Percentiles rank a stretch among this genome's conserved stretches.
Evolutionary conservation across 2,797 vertebrate species (phyloP).

Genomic region (Podarcis lilfordi): DNA sequence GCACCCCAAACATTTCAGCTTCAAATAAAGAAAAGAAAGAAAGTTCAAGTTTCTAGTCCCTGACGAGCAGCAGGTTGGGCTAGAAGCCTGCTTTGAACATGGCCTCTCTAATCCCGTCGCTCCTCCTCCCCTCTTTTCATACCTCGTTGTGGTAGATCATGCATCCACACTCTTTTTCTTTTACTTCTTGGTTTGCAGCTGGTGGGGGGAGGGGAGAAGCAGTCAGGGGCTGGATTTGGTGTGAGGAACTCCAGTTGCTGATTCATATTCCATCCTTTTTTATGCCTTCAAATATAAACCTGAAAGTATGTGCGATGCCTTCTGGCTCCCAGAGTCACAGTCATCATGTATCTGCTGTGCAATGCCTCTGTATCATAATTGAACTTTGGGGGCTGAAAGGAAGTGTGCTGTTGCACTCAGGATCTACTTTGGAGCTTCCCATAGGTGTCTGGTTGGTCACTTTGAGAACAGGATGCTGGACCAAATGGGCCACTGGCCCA

Average conservation of each 20-base stretch:
- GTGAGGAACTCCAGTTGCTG: background rate
- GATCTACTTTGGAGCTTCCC: no score
- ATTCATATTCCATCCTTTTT: background rate
- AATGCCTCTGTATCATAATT: no score
- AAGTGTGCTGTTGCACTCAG: no score
- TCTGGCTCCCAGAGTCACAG: background rate
- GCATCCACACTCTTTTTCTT: background rate
- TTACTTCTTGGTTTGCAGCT: background rate
- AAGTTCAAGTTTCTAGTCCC: background rate
- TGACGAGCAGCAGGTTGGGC: background rate
- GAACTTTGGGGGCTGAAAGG: no score
- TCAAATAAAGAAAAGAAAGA: background rate
- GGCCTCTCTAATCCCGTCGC: background rate
- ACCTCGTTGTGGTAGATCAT: background rate
- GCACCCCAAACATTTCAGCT: background rate
- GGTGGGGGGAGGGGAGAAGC: background rate
- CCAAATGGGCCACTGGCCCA: no score
- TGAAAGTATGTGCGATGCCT: background rate
- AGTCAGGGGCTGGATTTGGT: no score
- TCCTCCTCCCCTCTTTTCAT: no score
- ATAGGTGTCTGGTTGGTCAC: no score
- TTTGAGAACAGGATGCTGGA: no score
- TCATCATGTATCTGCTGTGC: no score
- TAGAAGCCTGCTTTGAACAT: background rate
- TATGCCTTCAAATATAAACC: background rate